Evolutionary conservation across 2,797 vertebrate species (phyloP).

Genomic region (Syncerus caffer): DNA sequence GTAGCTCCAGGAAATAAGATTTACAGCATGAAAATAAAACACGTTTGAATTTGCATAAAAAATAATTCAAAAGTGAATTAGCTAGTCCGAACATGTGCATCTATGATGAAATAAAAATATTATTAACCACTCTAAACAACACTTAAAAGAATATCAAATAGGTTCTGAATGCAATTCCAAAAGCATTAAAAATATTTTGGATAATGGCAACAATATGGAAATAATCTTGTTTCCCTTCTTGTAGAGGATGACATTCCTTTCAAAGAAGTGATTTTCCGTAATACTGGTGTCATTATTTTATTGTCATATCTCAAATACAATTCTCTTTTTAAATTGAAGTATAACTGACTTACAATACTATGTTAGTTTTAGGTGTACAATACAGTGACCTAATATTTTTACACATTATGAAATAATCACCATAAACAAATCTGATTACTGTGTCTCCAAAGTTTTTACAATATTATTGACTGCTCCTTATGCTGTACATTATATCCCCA

Average conservation of each 20-base stretch:
- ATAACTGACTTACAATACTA: not conserved
- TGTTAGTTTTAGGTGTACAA: not conserved
- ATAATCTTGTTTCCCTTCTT: not conserved
- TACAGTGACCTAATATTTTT: not conserved
- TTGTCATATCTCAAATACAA: not conserved
- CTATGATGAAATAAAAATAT: conserved; percentile 14
- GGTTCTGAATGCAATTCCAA: conserved; percentile 6
- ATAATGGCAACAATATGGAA: conserved; percentile 3
- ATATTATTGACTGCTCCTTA: not conserved
- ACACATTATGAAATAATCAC: not conserved
- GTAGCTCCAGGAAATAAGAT: not conserved
- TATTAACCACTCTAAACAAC: not conserved
- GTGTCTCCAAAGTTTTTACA: not conserved
- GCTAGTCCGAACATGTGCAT: not conserved
- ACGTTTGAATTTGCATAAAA: not conserved
- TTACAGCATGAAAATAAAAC: not conserved
- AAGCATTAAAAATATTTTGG: not conserved
- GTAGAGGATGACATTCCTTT: not conserved
- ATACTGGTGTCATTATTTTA: not conserved
- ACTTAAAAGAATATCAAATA: conserved; percentile 17
- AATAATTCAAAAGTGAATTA: not conserved
- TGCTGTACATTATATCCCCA: not conserved
- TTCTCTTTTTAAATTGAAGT: not conserved
- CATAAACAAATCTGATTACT: not conserved
- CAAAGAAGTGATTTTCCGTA: not conserved